These are phyloP conservation scores for Onychostruthus taczanowskii DNA, from an alignment of 2,113 vertebrate species.

Conservation along the genomic window DNA sequence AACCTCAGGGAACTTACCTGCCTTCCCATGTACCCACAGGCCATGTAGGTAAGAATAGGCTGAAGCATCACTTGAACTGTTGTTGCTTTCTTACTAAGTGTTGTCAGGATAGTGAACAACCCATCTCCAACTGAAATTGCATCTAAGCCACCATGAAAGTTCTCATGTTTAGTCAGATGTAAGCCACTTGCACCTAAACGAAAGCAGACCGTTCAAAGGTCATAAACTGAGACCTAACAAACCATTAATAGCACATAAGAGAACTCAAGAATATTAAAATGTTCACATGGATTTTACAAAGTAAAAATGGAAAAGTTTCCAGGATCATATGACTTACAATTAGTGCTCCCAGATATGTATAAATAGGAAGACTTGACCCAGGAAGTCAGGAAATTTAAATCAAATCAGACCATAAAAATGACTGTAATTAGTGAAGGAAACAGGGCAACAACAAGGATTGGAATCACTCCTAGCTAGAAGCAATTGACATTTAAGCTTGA, in stretches of 20 bases:
- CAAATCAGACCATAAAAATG: background rate
- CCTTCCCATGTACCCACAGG: slow-evolving; percentile 98
- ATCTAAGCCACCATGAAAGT: slow-evolving; percentile 96
- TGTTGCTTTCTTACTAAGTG: slow-evolving; percentile 94
- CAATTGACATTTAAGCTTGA: background rate
- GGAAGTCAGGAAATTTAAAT: background rate
- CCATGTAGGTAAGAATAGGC: slow-evolving; percentile 99
- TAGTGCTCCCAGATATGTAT: background rate
- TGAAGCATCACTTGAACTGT: slow-evolving; percentile 98
- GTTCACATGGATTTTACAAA: background rate
- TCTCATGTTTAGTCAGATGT: slow-evolving; percentile 97
- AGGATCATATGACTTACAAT: background rate
- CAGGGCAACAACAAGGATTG: background rate
- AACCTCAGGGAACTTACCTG: slow-evolving; percentile 78
- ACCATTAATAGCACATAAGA: background rate
- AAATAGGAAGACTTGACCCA: background rate
- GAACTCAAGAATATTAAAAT: background rate
- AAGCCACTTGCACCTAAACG: slow-evolving; percentile 92
- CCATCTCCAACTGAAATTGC: slow-evolving; percentile 98
- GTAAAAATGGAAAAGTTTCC: background rate
- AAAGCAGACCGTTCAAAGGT: background rate
- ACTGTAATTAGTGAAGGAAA: background rate
- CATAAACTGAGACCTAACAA: background rate
- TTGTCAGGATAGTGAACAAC: slow-evolving; percentile 96
- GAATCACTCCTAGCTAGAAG: background rate